Percentiles rank a stretch among this genome's conserved stretches.
Evolutionary conservation across 1,140 invertebrate species (phyloP).

Genomic region (Philotrypesis tridentata): DNA sequence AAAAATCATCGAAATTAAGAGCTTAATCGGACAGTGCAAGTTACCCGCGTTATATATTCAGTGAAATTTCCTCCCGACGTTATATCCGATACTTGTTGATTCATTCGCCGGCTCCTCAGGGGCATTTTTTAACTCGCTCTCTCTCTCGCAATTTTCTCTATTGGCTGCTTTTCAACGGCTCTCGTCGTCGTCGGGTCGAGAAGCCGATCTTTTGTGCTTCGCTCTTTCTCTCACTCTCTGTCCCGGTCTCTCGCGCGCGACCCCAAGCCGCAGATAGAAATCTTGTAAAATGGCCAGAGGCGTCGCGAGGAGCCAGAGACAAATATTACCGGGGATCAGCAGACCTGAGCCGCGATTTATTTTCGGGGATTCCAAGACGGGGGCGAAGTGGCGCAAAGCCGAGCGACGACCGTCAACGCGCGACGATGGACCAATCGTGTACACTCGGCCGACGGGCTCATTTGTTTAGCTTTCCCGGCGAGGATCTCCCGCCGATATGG

Average conservation of each 20-base stretch:
- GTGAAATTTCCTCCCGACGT: not conserved
- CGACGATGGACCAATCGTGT: constrained; percentile 13
- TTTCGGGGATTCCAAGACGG: constrained; percentile 56
- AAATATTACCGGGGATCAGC: constrained; percentile 67
- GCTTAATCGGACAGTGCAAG: no score
- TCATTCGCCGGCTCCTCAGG: not conserved
- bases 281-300: constrained; percentile 69
- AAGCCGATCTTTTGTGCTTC: constrained; percentile 26
- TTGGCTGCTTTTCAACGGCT: not conserved
- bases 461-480: not conserved
- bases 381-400: constrained; percentile 37
- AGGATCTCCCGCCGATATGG: no score
- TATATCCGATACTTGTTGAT: constrained; percentile 48
- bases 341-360: constrained; percentile 62
- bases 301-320: constrained; percentile 58
- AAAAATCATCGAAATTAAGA: no score
- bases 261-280: constrained; percentile 66
- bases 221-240: no score
- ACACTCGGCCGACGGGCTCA: constrained; percentile 10
- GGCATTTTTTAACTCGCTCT: constrained; percentile 20
- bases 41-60: not conserved
- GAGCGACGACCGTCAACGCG: not conserved
- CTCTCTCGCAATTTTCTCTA: not conserved
- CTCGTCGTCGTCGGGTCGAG: not conserved
- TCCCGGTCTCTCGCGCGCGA: no score